Evolutionary conservation across 2,113 vertebrate genomes (phyloP).

Genomic region (Pantherophis guttatus): DNA sequence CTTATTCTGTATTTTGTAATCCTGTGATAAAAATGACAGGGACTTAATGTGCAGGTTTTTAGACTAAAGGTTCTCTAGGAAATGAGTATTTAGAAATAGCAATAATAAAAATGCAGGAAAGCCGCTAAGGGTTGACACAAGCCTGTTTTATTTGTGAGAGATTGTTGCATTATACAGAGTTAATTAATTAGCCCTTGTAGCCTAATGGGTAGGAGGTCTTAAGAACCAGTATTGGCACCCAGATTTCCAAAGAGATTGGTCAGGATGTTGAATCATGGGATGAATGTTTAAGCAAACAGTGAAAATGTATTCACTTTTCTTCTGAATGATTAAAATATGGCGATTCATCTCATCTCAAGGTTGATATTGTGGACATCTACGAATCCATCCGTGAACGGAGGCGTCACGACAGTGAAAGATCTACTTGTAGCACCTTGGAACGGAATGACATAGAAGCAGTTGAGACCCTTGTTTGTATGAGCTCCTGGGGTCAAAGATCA

Average conservation of each 20-base stretch:
- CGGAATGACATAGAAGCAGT: conserved; percentile 93
- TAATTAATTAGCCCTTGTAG: neutral
- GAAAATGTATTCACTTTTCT: conserved; percentile 20
- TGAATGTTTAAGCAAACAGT: conserved; percentile 25
- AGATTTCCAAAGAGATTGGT: neutral
- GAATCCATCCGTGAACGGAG: conserved; percentile 79
- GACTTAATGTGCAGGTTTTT: neutral
- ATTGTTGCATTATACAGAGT: neutral
- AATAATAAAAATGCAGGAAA: neutral
- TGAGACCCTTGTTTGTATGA: conserved; percentile 95
- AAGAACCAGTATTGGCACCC: neutral
- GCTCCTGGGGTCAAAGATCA: conserved; percentile 88
- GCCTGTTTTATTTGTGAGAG: neutral
- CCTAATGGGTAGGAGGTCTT: neutral
- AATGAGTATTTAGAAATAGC: neutral
- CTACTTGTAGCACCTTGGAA: conserved; percentile 76
- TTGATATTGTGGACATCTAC: conserved; percentile 77
- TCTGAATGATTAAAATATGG: conserved; percentile 51
- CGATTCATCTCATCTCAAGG: conserved; percentile 74
- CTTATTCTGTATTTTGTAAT: neutral
- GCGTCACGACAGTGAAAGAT: conserved; percentile 79
- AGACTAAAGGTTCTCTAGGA: neutral
- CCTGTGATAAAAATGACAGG: neutral
- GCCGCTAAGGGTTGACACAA: neutral
- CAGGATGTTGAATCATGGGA: neutral